These are phyloP conservation scores for cattle (Bos taurus) DNA, from an alignment of 2,113 vertebrate species.

Conservation along the genomic window DNA sequence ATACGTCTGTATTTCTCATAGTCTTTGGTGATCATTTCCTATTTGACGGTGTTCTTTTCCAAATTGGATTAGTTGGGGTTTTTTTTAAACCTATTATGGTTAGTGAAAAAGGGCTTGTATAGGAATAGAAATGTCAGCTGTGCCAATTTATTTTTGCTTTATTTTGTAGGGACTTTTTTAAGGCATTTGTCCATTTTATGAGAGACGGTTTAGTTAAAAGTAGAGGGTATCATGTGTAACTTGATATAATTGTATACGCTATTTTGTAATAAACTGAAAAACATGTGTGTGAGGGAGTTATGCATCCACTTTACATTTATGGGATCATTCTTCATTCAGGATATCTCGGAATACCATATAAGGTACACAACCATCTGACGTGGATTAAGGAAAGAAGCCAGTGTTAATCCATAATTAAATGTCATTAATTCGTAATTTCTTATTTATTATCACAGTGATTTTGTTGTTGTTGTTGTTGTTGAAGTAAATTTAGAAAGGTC, in stretches of 20 bases:
- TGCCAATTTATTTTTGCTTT: neutral
- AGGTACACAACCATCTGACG: neutral
- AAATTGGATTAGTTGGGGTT: neutral
- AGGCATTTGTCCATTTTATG: neutral
- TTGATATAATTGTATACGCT: neutral
- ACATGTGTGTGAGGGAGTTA: neutral
- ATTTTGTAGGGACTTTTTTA: neutral
- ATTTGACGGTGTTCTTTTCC: neutral
- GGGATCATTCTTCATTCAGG: neutral
- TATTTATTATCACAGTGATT: neutral
- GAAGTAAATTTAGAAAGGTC: neutral
- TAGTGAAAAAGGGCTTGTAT: neutral
- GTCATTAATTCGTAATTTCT: neutral
- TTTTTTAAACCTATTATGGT: neutral
- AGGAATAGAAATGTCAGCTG: neutral
- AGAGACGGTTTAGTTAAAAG: neutral
- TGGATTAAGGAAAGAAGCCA: neutral
- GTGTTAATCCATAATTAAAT: neutral
- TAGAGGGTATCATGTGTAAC: neutral
- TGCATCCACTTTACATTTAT: neutral
- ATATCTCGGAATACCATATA: neutral
- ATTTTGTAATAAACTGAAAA: neutral
- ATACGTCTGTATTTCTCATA: slow-evolving; percentile 5
- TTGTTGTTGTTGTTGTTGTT: neutral
- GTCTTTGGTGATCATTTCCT: neutral